phyloP scores from a whole-genome alignment of 2,113 vertebrate genomes.

The Apistogramma diplotaenia region DNA sequence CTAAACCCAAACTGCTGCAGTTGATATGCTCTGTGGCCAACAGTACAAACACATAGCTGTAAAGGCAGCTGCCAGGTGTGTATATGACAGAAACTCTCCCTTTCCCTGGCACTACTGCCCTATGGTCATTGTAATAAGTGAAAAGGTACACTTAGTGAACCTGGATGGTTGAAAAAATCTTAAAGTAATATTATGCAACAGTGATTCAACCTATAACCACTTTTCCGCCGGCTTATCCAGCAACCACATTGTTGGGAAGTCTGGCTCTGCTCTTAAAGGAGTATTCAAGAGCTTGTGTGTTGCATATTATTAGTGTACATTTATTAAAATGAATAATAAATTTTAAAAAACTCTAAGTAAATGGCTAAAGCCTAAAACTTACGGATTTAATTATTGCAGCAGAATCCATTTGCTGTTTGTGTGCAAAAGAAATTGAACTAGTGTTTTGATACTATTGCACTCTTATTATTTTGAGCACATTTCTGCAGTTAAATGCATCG shows the following conservation, averaged over 20 bases:
- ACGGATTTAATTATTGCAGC: neutral
- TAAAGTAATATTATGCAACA: slow-evolving; percentile 24
- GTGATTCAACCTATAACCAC: neutral
- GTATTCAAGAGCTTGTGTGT: neutral
- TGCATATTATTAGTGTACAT: neutral
- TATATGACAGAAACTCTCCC: slow-evolving; percentile 1
- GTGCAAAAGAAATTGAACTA: neutral
- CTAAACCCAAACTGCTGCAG: slow-evolving; percentile 37
- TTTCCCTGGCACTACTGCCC: neutral
- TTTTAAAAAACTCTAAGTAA: neutral
- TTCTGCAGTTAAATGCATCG: neutral
- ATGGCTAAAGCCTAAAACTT: neutral
- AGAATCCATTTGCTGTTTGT: neutral
- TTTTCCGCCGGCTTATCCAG: neutral
- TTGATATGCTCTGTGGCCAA: slow-evolving; percentile 26
- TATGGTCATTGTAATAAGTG: slow-evolving; percentile 16
- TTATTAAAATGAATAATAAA: neutral
- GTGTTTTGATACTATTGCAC: neutral
- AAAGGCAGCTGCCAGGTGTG: slow-evolving; percentile 29
- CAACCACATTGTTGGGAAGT: neutral
- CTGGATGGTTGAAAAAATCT: neutral
- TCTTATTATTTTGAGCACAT: neutral
- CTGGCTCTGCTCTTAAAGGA: neutral
- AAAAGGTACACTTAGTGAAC: slow-evolving; percentile 13
- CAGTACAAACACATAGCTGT: slow-evolving; percentile 8